Percentiles rank a stretch among this genome's conserved stretches.
phyloP scores from a whole-genome alignment of 1,140 invertebrate species.

The Aleiodes sp. region DNA sequence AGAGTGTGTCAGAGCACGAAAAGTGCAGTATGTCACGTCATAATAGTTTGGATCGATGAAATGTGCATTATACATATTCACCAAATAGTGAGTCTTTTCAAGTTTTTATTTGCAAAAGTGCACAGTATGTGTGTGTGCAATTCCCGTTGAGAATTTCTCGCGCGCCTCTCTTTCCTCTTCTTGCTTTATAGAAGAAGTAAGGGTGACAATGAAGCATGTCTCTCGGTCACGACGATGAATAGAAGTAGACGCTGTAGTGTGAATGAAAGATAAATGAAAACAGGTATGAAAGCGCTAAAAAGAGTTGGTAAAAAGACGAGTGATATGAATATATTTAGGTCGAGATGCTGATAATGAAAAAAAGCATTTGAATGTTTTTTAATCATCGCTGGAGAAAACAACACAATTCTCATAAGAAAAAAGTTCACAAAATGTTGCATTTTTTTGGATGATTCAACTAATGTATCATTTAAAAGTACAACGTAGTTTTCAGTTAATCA shows the following conservation, averaged over 20 bases:
- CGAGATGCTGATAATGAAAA: too few species aligned
- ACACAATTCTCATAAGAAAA: too few species aligned
- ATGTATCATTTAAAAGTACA: not conserved
- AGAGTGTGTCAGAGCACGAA: not conserved
- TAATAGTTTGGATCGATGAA: not conserved
- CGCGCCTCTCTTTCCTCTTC: not conserved
- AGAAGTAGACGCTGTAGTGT: not conserved
- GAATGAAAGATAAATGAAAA: not conserved
- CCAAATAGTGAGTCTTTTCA: conserved; percentile 4
- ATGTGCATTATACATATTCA: not conserved
- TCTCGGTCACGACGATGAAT: conserved; percentile 20
- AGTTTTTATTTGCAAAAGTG: not conserved
- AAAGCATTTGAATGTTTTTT: too few species aligned
- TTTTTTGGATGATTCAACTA: not conserved
- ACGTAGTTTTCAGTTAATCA: not conserved
- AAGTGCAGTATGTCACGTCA: conserved; percentile 7
- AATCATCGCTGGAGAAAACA: too few species aligned
- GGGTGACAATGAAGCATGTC: conserved; percentile 7
- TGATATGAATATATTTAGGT: not conserved
- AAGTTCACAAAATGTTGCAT: too few species aligned
- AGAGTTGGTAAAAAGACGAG: not conserved
- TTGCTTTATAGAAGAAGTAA: not conserved
- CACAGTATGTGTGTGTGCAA: not conserved
- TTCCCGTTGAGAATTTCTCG: conserved; percentile 18
- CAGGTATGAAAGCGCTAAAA: not conserved